Base-by-base conservation (phyloP, 2,888 invertebrate genomes). In the Celastrina argiolus region DNA sequence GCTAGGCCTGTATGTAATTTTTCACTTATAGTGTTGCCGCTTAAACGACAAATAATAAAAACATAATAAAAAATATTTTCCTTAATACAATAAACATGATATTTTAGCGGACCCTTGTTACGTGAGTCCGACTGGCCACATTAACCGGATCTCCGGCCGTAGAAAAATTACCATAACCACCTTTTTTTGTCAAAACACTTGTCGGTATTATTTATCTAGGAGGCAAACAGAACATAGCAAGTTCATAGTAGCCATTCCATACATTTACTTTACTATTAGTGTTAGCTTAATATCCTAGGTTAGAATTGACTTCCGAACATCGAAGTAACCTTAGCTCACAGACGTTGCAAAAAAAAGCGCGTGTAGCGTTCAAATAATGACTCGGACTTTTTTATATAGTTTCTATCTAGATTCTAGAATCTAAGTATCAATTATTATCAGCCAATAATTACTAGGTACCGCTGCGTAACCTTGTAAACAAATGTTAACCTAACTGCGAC, bases 261-360 rank as follows among this genome's bases (percentile, higher is more conserved):
- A 31, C 5, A 31, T 42, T 42, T 7, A 16, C n/a, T n/a, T n/a
- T n/a, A 14, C 7, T 42, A 7, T 42, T 22, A 56, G 51, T 22
- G 51, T 56, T 56, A 7, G 0, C 16, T 42, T 45, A 45, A 18
- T n/a, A 5, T 45, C 3, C 5, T 16, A 45, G 45, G 16, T 16
- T 42, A 42, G 45, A 16, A 16, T 45, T 18, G 45, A 45, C 45
- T 16, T 58, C 14, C 31, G 56, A n/a, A n/a, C n/a, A n/a, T n/a
- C n/a, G n/a, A 28, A 14, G 6, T 58, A 31, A 58, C n/a, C 28
- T 58, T 16, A 58, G 56, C 6, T 28, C 31, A 28, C 56, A 58
- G 56, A 28, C 56, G 56, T 58, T n/a, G 56, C n/a, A 58, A 31
- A 56, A 58, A 31, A 58, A n/a, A 6, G 45, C 18, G 45, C 45